Evolutionary conservation across 2,113 vertebrate species (phyloP), one percentile per base, ranked within the genome.

Genomic region (Ceyx cyanopectus): DNA sequence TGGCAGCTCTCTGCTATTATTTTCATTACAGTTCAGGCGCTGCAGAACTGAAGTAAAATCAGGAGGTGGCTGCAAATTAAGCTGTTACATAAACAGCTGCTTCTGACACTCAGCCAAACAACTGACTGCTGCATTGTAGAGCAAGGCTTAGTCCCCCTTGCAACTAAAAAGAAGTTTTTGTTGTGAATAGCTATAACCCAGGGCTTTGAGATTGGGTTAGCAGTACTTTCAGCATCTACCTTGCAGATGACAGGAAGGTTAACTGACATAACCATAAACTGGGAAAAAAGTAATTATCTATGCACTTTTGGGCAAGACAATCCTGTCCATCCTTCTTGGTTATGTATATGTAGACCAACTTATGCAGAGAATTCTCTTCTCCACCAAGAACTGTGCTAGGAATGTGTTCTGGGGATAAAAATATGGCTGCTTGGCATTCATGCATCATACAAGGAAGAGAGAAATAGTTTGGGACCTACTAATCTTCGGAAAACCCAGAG

Each of bases 61-160:
- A 78, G 90, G 72, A 94, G 57, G 72, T 79, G 57, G 75, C 54
- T 90, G 90, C 67, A 91, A 96, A 95, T 89, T 79, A 86, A 68
- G 40, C 78, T 92, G 43, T 56, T 95, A 60, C 34, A 48, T 87
- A 85, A 92, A 79, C 74, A 79, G 62, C 85, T 92, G 54, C 60
- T 69, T 95, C 78, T 96, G 91, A 79, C 37, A 34, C 51, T 78
- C 45, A 30, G 19, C 80, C 79, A 87, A 50, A 82, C 50, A 82
- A 81, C 17, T 65, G 70, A 78, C 53, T 85, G 46, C 43, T 94
- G 54, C 45, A 57, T 67, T 54, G 9, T 94, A 41, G 19, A 54
- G 23, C 41, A 84, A 91, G 34, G 29, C 22, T 89, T 61, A 81
- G 37, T 67, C 54, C 45, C n/a, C 1, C 1, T 53, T 93, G 95